Evolutionary conservation across 2,113 vertebrate genomes (phyloP).

Genomic region (Oreocharis arfaki): DNA sequence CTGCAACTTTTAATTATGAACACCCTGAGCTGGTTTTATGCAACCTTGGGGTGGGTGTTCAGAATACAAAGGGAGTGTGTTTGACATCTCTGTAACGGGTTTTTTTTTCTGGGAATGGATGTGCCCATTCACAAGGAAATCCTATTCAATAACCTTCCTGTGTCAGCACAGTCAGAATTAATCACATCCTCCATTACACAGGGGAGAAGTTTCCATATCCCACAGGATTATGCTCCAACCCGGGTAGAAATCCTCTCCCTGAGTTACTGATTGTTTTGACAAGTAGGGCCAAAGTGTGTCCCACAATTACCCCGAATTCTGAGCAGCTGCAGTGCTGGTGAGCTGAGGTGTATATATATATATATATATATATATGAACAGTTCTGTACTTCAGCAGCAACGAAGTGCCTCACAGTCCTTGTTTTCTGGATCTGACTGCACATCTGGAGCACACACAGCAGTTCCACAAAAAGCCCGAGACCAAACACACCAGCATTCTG

Average conservation of each 20-base stretch:
- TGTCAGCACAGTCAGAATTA: slow-evolving; percentile 45
- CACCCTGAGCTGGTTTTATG: neutral
- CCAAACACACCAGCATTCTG: neutral
- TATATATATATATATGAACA: neutral
- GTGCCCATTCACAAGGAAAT: slow-evolving; percentile 19
- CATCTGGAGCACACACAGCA: neutral
- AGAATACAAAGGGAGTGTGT: neutral
- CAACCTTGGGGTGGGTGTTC: neutral
- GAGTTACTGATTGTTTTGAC: slow-evolving; percentile 39
- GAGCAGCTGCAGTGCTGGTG: neutral
- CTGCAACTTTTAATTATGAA: neutral
- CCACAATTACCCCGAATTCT: neutral
- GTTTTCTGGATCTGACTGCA: neutral
- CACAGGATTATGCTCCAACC: neutral
- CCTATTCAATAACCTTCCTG: slow-evolving; percentile 9
- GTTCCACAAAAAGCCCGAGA: neutral
- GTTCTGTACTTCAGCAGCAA: neutral
- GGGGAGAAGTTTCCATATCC: slow-evolving; percentile 6
- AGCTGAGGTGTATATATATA: neutral
- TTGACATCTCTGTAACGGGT: neutral
- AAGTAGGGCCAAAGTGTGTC: neutral
- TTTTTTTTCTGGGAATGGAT: neutral
- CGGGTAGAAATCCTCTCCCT: neutral
- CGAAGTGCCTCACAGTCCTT: neutral
- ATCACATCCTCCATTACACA: slow-evolving; percentile 17